A percentile compares a stretch with the other conserved stretches of the same genome.
These are phyloP conservation scores for Plebejus melissa DNA, from an alignment of 2,888 invertebrate genomes.

Conservation along the genomic window DNA sequence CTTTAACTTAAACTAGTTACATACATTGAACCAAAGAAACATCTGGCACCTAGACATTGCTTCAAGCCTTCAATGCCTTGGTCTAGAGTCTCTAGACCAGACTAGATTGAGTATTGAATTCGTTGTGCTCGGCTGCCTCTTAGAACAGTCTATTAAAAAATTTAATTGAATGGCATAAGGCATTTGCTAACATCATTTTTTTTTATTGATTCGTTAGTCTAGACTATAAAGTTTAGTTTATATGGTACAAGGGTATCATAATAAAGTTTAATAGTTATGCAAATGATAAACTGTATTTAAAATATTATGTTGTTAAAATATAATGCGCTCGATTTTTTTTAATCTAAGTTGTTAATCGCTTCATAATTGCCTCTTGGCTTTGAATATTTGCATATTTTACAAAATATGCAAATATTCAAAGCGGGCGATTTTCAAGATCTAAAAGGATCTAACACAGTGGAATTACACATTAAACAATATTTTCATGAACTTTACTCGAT, in stretches of 20 bases:
- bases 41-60: not conserved
- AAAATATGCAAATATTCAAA: not conserved
- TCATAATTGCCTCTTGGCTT: not conserved
- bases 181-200: not conserved
- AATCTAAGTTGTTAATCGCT: not conserved
- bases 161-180: not conserved
- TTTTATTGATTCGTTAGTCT: not conserved
- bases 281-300: not conserved
- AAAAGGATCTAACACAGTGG: too few species aligned
- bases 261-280: not conserved
- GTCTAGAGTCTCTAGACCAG: not conserved
- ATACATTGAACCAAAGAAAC: not conserved
- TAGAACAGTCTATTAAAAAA: not conserved
- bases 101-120: conserved; percentile 9
- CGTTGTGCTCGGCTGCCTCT: conserved; percentile 5
- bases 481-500: too few species aligned
- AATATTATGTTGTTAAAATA: not conserved
- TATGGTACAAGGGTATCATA: not conserved
- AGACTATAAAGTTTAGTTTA: too few species aligned
- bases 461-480: too few species aligned
- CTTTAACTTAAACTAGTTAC: not conserved
- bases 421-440: too few species aligned
- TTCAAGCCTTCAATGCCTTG: not conserved
- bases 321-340: not conserved
- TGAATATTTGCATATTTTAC: not conserved